A percentile compares a stretch with the other conserved stretches of the same genome.
phyloP scores from a whole-genome alignment of 2,113 vertebrate species.

The Sinocyclocheilus maitianheensis region DNA sequence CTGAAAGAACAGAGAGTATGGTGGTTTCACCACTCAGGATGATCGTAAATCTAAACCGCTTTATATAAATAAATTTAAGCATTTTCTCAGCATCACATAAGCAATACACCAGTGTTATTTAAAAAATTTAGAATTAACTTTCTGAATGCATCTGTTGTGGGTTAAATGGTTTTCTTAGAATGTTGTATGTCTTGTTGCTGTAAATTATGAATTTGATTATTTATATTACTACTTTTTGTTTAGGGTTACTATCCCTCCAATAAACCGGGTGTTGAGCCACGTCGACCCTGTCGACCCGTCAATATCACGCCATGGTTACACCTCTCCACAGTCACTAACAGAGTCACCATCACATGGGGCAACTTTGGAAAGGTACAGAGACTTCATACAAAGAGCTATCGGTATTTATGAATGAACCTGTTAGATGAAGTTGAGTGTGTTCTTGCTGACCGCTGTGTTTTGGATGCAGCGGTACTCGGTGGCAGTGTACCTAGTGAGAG shows the following conservation, averaged over 20 bases:
- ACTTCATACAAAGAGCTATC: not conserved
- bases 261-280: slow-evolving; percentile 96
- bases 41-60: not conserved
- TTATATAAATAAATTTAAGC: not conserved
- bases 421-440: not conserved
- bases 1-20: not conserved
- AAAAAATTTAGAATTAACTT: not conserved
- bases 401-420: not conserved
- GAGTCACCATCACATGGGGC: slow-evolving; percentile 95
- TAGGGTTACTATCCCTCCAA: slow-evolving; percentile 98
- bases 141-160: not conserved
- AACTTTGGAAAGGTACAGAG: slow-evolving; percentile 92
- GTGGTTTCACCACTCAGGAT: not conserved
- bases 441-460: not conserved
- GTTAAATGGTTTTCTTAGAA: not conserved
- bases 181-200: not conserved
- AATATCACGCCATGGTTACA: slow-evolving; percentile 98
- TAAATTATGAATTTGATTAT: not conserved
- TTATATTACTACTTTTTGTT: not conserved
- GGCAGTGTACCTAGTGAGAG: slow-evolving; percentile 91
- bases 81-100: not conserved
- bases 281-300: slow-evolving; percentile 93
- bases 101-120: not conserved
- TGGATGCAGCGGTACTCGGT: slow-evolving; percentile 86
- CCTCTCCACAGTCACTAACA: slow-evolving; percentile 90